Conservation (phyloP, 2,113 vertebrate genomes). For the Podilymbus podiceps region DNA sequence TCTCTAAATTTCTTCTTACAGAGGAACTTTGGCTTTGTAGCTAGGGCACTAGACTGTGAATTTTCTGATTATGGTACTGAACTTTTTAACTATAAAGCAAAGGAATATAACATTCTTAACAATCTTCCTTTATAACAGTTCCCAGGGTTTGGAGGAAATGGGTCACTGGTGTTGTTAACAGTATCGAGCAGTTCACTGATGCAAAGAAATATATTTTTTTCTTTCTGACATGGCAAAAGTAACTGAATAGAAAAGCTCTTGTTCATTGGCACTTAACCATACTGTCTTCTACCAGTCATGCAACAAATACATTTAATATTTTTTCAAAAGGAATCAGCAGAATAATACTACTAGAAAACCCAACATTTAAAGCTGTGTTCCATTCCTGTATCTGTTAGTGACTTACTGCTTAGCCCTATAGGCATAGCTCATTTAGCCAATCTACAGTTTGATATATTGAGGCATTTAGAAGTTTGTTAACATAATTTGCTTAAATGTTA, state of each 20-base stretch:
- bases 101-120: background rate
- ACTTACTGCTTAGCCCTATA: background rate
- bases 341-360: background rate
- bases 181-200: constrained; percentile 14
- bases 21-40: background rate
- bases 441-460: background rate
- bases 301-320: constrained; percentile 3
- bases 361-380: background rate
- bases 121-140: background rate
- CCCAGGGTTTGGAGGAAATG: background rate
- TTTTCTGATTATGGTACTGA: background rate
- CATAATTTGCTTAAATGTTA: constrained; percentile 15
- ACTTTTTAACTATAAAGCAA: background rate
- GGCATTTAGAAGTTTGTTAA: background rate
- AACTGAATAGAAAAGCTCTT: constrained; percentile 19
- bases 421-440: background rate
- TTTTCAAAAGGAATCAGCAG: background rate
- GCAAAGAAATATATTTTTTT: background rate
- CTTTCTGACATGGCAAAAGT: constrained; percentile 1
- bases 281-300: constrained; percentile 28
- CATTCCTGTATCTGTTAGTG: background rate
- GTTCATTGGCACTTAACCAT: constrained; percentile 19
- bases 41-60: background rate
- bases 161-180: constrained; percentile 22
- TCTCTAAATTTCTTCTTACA: background rate